phyloP scores from a whole-genome alignment of 2,113 vertebrate genomes.

The Gobio gobio region DNA sequence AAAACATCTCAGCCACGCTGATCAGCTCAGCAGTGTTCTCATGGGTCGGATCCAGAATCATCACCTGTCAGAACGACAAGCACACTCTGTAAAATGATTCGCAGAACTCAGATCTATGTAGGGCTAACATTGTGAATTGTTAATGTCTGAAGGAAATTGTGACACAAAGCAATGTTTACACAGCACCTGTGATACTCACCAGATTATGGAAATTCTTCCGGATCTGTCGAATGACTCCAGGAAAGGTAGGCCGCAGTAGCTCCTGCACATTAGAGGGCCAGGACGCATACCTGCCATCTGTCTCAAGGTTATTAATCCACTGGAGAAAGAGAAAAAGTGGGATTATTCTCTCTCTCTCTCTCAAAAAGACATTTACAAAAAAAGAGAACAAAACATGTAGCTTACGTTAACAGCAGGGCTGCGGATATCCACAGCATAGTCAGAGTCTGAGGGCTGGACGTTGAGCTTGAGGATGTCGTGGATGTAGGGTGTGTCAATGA shows the following conservation, averaged over 20 bases:
- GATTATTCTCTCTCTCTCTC: no score
- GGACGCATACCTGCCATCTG: conserved; percentile 86
- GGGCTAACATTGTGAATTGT: neutral
- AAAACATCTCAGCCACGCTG: conserved; percentile 95
- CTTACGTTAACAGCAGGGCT: conserved; percentile 89
- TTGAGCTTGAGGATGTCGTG: conserved; percentile 93
- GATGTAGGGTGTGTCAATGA: conserved; percentile 85
- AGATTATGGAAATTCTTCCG: conserved; percentile 97
- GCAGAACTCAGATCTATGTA: neutral
- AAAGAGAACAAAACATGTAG: conserved; percentile 2
- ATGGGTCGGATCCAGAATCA: conserved; percentile 89
- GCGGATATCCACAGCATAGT: conserved; percentile 96
- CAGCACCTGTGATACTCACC: conserved; percentile 70
- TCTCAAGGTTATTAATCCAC: conserved; percentile 98
- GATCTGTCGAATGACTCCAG: conserved; percentile 96
- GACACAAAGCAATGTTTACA: neutral
- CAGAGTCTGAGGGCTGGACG: conserved; percentile 89
- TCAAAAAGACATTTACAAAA: neutral
- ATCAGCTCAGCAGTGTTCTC: conserved; percentile 86
- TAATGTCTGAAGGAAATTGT: neutral
- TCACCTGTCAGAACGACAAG: conserved; percentile 78
- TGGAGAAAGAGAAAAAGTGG: conserved; percentile 56
- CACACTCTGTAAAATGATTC: neutral
- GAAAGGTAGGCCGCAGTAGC: conserved; percentile 93
- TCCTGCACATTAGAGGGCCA: conserved; percentile 96